Evolutionary conservation across 2,888 invertebrate genomes (phyloP).

Genomic region (Drosophila kanekoi): DNA sequence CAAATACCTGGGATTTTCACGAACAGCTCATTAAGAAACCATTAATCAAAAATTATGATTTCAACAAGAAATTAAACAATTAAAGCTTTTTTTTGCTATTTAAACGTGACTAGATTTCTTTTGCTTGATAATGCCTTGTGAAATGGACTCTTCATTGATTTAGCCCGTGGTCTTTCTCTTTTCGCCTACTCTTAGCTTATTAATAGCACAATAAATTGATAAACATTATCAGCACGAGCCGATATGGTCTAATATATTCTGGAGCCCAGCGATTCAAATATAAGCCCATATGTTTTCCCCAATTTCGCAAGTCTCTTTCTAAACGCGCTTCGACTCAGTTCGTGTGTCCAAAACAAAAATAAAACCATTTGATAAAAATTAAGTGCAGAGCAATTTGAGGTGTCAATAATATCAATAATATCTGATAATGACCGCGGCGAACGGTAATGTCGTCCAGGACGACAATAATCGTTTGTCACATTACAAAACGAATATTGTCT

Average conservation of each 20-base stretch:
- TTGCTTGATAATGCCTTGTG: neutral
- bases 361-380: neutral
- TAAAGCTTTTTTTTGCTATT: neutral
- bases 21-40: neutral
- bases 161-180: slow-evolving; percentile 12
- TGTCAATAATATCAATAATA: neutral
- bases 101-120: neutral
- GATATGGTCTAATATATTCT: slow-evolving; percentile 40
- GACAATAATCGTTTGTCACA: slow-evolving; percentile 50
- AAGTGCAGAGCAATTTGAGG: neutral
- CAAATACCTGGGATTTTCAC: neutral
- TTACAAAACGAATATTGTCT: slow-evolving; percentile 63
- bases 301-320: slow-evolving; percentile 43
- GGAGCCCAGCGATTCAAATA: slow-evolving; percentile 30
- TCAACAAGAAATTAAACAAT: neutral
- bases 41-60: slow-evolving; percentile 7
- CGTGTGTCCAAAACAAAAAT: slow-evolving; percentile 3
- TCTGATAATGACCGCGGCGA: slow-evolving; percentile 53
- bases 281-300: slow-evolving; percentile 35
- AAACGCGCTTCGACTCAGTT: slow-evolving; percentile 23
- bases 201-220: slow-evolving; percentile 52
- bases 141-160: slow-evolving; percentile 16
- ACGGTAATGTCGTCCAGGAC: slow-evolving; percentile 66
- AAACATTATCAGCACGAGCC: slow-evolving; percentile 45
- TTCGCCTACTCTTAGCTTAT: slow-evolving; percentile 32